These are phyloP conservation scores for Coregonus clupeaformis DNA, from an alignment of 2,113 vertebrate species.

Conservation along the genomic window DNA sequence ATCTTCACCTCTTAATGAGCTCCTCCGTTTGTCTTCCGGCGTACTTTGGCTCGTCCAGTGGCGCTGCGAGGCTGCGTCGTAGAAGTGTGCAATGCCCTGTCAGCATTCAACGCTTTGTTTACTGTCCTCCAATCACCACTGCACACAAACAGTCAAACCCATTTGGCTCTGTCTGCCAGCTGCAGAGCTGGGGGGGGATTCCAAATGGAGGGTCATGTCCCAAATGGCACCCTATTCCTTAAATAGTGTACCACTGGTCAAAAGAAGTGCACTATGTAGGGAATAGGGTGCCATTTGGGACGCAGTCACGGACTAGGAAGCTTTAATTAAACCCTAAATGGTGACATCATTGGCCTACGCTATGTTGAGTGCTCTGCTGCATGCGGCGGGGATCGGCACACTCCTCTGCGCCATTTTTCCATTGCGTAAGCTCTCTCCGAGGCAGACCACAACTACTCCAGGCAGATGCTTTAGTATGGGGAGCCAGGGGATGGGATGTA, in stretches of 20 bases:
- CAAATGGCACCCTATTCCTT: not conserved
- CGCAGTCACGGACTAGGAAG: not conserved
- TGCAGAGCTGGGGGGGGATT: conserved; percentile 4
- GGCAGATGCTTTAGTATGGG: not conserved
- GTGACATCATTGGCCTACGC: conserved; percentile 14
- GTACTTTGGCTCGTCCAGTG: not conserved
- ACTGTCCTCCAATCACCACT: not conserved
- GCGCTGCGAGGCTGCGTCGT: not conserved
- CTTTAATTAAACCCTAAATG: conserved; percentile 26
- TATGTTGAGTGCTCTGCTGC: conserved; percentile 15
- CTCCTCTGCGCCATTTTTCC: conserved; percentile 25
- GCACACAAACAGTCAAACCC: conserved; percentile 11
- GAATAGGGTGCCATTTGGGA: no score
- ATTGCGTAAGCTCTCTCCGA: conserved; percentile 29
- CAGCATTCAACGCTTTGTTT: conserved; percentile 5
- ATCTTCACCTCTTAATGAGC: not conserved
- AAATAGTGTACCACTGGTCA: no score
- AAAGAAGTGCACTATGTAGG: no score
- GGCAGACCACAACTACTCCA: conserved; percentile 5
- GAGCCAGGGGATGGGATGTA: not conserved
- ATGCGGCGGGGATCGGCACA: conserved; percentile 13
- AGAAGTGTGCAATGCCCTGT: conserved; percentile 1
- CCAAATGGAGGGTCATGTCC: not conserved
- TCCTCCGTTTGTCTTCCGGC: not conserved
- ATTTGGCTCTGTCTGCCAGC: conserved; percentile 8